Percentiles rank a stretch among this genome's conserved stretches.
Conservation (phyloP, 2,113 vertebrate species). For the Osmerus eperlanus region DNA sequence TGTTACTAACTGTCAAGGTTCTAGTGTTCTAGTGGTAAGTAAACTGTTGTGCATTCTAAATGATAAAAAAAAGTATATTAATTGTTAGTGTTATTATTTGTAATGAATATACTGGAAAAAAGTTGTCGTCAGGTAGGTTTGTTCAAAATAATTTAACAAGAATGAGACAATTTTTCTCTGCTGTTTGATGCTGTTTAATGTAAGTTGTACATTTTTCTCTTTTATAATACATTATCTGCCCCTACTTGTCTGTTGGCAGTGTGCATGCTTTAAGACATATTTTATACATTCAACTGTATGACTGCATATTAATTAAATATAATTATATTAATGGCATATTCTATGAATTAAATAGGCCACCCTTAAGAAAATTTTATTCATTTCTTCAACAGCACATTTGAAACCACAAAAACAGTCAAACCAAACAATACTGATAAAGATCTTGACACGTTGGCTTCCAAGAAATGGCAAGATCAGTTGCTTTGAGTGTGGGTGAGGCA, state of each 20-base stretch:
- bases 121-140: too few relatives aligned
- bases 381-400: slow-evolving; percentile 46
- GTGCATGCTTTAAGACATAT: too few relatives aligned
- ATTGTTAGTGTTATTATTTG: too few relatives aligned
- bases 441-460: slow-evolving; percentile 31
- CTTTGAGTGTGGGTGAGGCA: background rate
- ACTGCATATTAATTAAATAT: background rate
- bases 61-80: background rate
- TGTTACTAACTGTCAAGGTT: slow-evolving; percentile 57
- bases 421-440: slow-evolving; percentile 43
- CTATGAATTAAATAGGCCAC: background rate
- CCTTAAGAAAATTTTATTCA: slow-evolving; percentile 40
- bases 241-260: too few relatives aligned
- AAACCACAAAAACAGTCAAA: slow-evolving; percentile 9
- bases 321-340: background rate
- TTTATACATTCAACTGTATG: too few relatives aligned
- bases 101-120: too few relatives aligned
- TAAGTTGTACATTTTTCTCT: too few relatives aligned
- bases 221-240: too few relatives aligned
- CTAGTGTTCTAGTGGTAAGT: slow-evolving; percentile 27
- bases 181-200: too few relatives aligned
- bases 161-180: too few relatives aligned
- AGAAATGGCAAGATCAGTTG: slow-evolving; percentile 15
- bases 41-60: background rate
- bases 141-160: too few relatives aligned